A percentile compares a stretch with the other conserved stretches of the same genome.
phyloP scores from a whole-genome alignment of 2,888 invertebrate genomes.

The Tricholauxania praeusta region DNA sequence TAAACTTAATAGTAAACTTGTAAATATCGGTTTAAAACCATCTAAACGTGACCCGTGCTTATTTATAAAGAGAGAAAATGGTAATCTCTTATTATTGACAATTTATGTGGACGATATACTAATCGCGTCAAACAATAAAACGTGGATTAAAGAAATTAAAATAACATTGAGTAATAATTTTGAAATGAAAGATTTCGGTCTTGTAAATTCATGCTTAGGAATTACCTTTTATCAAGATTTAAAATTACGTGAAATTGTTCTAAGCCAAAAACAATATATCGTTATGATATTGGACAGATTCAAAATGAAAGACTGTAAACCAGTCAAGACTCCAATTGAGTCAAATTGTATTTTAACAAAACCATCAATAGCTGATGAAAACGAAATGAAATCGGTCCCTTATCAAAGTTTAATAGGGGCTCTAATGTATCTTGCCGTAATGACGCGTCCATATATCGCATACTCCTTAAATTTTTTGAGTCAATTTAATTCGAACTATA shows the following conservation, averaged over 20 bases:
- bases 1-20: too few relatives aligned
- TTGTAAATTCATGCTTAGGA: too few relatives aligned
- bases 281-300: constrained; percentile 41
- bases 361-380: constrained; percentile 34
- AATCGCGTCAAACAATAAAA: too few relatives aligned
- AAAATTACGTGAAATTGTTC: neutral
- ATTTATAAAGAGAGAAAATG: too few relatives aligned
- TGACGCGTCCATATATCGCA: constrained; percentile 43
- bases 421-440: constrained; percentile 44
- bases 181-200: too few relatives aligned
- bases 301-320: constrained; percentile 40
- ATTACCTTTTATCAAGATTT: too few relatives aligned
- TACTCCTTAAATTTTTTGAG: constrained; percentile 42
- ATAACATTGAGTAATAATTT: too few relatives aligned
- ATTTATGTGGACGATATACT: too few relatives aligned
- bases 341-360: constrained; percentile 30
- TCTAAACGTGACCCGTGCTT: too few relatives aligned
- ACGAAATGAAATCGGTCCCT: constrained; percentile 36
- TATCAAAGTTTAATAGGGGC: constrained; percentile 46
- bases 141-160: too few relatives aligned
- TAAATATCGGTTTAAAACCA: too few relatives aligned
- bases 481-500: constrained; percentile 44
- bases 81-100: too few relatives aligned
- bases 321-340: constrained; percentile 40
- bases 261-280: constrained; percentile 40